Base-by-base conservation (phyloP, 2,113 vertebrate species). In the Dendrocopos noguchii region DNA sequence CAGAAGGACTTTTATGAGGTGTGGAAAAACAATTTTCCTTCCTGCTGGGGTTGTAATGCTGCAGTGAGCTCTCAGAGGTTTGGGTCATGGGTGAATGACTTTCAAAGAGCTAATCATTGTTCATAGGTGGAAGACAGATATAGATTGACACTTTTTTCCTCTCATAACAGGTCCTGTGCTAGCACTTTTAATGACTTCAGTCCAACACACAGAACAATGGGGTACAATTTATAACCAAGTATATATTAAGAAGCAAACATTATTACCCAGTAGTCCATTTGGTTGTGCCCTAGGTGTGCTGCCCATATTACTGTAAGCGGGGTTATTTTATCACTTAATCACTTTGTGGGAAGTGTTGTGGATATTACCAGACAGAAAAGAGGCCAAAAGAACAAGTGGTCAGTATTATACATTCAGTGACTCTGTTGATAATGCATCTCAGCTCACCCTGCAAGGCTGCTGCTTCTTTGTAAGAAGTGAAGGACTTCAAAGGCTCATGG, bases 1-100 rank as follows among this genome's bases (percentile, higher is more conserved):
- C 66, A 87, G 78, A 22, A 80, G 22, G 47, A 79, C 88, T 95
- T 95, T 94, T 83, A 59, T 92, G 66, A 93, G 80, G 80, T 84
- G 64, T 91, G 42, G 75, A 95, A 94, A 84, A 91, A 53, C 64
- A 77, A 29, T 95, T 96, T 95, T 84, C 64, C 59, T 92, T 87
- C 71, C 64, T 87, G 52, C 65, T 91, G 71, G 36, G 28, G n/a
- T 80, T 87, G 39, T 84, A 36, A 72, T 71, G 75, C 84, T 94
- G 76, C 71, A 91, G 82, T 95, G 75, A 93, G 53, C 25, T 90
- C 80, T 70, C 60, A 47, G 74, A 93, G 68, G 31, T 73, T 87
- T 95, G 66, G 31, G 80, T 93, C 74, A 80, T 39, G 84, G 82
- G 15, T 88, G 74, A 87, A 60, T 71, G 84, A 67, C 68, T 97